Percentiles rank a stretch among this genome's conserved stretches.
phyloP scores from a whole-genome alignment of 2,113 vertebrate species.

The Laticauda laticaudata region DNA sequence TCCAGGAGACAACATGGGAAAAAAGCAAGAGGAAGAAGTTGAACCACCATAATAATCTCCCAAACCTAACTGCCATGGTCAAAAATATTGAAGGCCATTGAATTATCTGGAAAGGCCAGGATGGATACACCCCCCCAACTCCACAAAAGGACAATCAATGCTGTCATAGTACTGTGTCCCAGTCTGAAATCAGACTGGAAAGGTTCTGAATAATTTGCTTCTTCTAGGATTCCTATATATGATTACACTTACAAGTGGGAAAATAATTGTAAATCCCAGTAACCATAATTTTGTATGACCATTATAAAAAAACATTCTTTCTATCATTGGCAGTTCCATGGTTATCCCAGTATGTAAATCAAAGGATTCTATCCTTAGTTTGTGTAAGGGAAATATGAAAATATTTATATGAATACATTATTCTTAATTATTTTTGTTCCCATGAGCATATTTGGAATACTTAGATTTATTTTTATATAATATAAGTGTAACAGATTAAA shows the following conservation, averaged over 20 bases:
- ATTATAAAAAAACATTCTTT: not conserved
- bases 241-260: not conserved
- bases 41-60: not conserved
- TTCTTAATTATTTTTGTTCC: not conserved
- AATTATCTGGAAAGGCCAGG: not conserved
- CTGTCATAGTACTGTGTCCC: not conserved
- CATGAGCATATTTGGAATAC: not conserved
- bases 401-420: not conserved
- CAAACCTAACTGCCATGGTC: not conserved
- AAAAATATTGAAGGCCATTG: not conserved
- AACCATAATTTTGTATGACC: not conserved
- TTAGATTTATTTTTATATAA: not conserved
- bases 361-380: not conserved
- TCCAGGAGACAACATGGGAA: not conserved
- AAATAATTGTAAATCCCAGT: not conserved
- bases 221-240: not conserved
- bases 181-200: not conserved
- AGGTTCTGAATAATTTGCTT: not conserved
- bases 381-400: not conserved
- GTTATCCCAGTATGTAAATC: not conserved
- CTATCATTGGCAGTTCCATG: not conserved
- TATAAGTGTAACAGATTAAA: not conserved
- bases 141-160: not conserved
- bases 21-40: not conserved
- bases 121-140: too few species aligned